Evolutionary conservation across 2,113 vertebrate genomes (phyloP), one percentile per base, ranked within the genome.

Genomic region (Irena cyanogastra): DNA sequence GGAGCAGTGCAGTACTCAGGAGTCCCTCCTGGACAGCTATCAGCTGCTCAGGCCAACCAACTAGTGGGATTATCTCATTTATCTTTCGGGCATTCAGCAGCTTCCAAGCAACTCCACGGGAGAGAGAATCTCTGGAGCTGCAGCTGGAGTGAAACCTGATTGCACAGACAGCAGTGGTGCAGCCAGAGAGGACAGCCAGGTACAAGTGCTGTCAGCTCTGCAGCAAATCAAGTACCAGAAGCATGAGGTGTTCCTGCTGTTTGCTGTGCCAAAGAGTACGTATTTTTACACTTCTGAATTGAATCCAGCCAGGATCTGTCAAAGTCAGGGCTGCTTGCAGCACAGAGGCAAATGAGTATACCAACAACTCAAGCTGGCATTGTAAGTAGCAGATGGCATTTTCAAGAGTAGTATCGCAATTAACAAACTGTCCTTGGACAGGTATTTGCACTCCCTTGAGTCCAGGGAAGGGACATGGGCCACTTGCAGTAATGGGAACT

Each of bases 91-190:
- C 18, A 22, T 11, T 42, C 54, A 45, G 2, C 31, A 13, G n/a
- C 8, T 80, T 44, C 75, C 68, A 74, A 37, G 54, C 10, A 50
- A 18, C 22, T 14, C 1, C 0, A 23, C 0, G 0, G 53, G 45
- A 78, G 27, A 31, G 37, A 68, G 5, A 31, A 35, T 23, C 37
- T 33, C 41, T 24, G 31, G 26, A 88, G 27, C 30, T 15, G 52
- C 61, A 33, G 45, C 3, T 89, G 69, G 12, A 82, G 39, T 13
- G 39, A 54, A 75, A 83, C 4, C 16, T 1, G 1, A 65, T 1
- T 3, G 2, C 68, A 31, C 28, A 16, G 33, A 5, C 2, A 64
- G 15, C 3, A 31, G n/a, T 3, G 26, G 30, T 11, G n/a, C 17
- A 44, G 79, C 42, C 15, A 12, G 50, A 30, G 60, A 57, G 10